phyloP scores from a whole-genome alignment of 2,797 vertebrate genomes.

The Pristis pectinata region DNA sequence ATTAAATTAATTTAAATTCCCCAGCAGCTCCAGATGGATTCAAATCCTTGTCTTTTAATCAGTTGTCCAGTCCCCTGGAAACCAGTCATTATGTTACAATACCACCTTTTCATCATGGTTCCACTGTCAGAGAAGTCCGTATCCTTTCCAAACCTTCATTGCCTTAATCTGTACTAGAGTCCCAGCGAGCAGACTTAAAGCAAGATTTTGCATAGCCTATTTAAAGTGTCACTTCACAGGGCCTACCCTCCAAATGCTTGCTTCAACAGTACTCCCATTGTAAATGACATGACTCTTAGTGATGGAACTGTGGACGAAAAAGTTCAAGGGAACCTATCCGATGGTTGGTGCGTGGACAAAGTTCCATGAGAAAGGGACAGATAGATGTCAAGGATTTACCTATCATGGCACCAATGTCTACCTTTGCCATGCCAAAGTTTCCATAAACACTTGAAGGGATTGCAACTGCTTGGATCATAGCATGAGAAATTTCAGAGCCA shows the following conservation, averaged over 20 bases:
- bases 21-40: too few species aligned
- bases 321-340: background rate
- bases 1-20: too few species aligned
- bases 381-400: background rate
- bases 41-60: too few species aligned
- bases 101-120: background rate
- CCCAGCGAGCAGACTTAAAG: background rate
- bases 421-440: background rate
- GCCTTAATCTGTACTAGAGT: background rate
- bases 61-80: too few species aligned
- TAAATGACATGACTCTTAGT: background rate
- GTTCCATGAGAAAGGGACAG: background rate
- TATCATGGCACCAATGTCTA: background rate
- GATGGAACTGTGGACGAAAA: background rate
- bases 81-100: too few species aligned
- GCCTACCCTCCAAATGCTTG: background rate
- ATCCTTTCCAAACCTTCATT: too few species aligned
- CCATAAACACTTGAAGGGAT: background rate
- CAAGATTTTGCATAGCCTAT: background rate
- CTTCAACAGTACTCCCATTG: background rate
- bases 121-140: background rate
- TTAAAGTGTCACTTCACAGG: background rate
- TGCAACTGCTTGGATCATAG: background rate
- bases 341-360: background rate
- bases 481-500: background rate